A percentile compares a stretch with the other conserved stretches of the same genome.
These are phyloP conservation scores for Echinops telfairi DNA, from an alignment of 2,113 vertebrate species.

Conservation along the genomic window DNA sequence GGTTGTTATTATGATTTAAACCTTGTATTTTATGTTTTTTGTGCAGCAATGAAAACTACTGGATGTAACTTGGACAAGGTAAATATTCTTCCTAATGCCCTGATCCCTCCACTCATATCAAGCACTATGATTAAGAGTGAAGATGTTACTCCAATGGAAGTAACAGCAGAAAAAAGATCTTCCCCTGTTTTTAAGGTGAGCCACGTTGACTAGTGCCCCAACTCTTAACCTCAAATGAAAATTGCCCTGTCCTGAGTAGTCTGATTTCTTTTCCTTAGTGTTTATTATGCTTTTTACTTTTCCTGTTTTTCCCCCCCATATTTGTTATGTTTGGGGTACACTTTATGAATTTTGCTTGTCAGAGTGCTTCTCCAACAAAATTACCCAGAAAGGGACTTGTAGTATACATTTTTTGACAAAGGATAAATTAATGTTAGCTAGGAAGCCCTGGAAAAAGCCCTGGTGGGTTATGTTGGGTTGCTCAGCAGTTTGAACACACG, in stretches of 20 bases:
- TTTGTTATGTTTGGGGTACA: constrained; percentile 29
- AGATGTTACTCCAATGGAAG: constrained; percentile 97
- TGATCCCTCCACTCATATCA: constrained; percentile 93
- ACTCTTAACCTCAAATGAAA: constrained; percentile 59
- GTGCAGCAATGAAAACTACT: constrained; percentile 89
- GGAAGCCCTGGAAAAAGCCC: no score
- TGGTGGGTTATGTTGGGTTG: no score
- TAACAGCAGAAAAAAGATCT: constrained; percentile 92
- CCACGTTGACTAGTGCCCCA: background rate
- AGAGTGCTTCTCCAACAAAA: constrained; percentile 32
- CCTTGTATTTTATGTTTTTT: constrained; percentile 60
- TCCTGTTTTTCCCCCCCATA: constrained; percentile 34
- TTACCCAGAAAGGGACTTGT: constrained; percentile 44
- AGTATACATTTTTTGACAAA: constrained; percentile 52
- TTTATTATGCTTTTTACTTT: constrained; percentile 51
- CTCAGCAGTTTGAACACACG: no score
- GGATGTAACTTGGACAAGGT: constrained; percentile 91
- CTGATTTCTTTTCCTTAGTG: constrained; percentile 10
- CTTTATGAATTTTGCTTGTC: constrained; percentile 55
- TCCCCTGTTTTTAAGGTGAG: constrained; percentile 91
- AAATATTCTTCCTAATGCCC: constrained; percentile 89
- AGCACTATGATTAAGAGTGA: constrained; percentile 94
- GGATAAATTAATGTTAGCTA: constrained; percentile 13
- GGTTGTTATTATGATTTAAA: constrained; percentile 48
- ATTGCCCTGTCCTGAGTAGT: background rate